Conservation (phyloP, 2,888 invertebrate species). For the Matsumyia berberina region DNA sequence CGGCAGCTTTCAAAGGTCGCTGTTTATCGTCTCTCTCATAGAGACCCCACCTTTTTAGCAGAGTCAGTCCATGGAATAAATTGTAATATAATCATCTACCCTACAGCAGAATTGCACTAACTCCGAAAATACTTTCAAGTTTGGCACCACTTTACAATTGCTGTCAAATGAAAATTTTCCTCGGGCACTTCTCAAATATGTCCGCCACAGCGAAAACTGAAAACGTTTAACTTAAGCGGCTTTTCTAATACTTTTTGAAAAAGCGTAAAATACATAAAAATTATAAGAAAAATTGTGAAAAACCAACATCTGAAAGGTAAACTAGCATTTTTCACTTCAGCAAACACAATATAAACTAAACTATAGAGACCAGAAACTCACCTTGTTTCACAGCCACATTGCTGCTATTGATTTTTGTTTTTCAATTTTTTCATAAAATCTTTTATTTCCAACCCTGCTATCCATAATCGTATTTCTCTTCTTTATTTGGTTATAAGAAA, state of each 20-base stretch:
- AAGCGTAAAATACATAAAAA: constrained; percentile 7
- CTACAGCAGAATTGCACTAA: no score
- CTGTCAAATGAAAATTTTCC: constrained; percentile 43
- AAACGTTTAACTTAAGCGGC: constrained; percentile 66
- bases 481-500: no score
- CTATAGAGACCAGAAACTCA: background rate
- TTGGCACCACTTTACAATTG: constrained; percentile 10
- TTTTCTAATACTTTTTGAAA: constrained; percentile 29
- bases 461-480: background rate
- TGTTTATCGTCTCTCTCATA: no score
- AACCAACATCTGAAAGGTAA: constrained; percentile 23
- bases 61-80: no score
- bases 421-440: background rate
- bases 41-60: no score
- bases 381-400: constrained; percentile 18
- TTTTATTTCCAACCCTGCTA: background rate
- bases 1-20: no score
- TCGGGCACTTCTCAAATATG: constrained; percentile 52
- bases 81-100: no score
- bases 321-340: background rate
- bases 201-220: constrained; percentile 68
- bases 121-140: background rate
- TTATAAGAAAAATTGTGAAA: constrained; percentile 5
- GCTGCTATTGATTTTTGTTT: constrained; percentile 55
- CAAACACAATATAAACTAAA: background rate